Evolutionary conservation across 2,888 invertebrate genomes (phyloP), one percentile per base, ranked within the genome.

Genomic region (Steinernema scapterisci): DNA sequence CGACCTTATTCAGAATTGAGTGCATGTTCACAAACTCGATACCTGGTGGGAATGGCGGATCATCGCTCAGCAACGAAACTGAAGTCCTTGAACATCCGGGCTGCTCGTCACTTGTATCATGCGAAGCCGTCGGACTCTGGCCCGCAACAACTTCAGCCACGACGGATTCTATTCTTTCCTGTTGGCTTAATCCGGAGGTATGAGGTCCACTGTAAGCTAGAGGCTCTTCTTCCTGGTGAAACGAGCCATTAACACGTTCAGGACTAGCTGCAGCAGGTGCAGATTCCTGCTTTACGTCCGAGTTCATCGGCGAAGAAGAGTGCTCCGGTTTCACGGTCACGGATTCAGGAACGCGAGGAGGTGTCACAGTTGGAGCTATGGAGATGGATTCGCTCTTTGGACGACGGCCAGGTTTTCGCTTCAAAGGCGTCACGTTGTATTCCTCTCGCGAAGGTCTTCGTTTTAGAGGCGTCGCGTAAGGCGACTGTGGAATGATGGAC

Each of bases 31-130:
- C 38, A 38, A 3, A 19, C 6, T 5, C 5, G n/a, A 1, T 52
- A 52, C 52, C 52, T 13, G 63, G 63, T n/a, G 63, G 63, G 38
- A 63, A 63, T 7, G 63, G 63, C 1, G 63, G 63, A n/a, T 63
- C 63, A 31, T 63, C 63, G 63, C 63, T 63, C 3, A 63, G 63
- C 27, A 63, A 31, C 1, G 63, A 63, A 25, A 63, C 25, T 9
- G 63, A 63, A 31, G 7, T 63, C 63, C 63, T 63, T 9, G 63
- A 38, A n/a, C 38, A 63, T 25, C 16, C 38, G 6, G 38, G 27
- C 38, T 54, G 54, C 25, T 63, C 63, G 38, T 63, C 63, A 16
- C 63, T 63, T 16, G 63, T 63, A n/a, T 63, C 63, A 16, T 63
- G 63, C 7, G 16, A 31, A 27, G 63, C 27, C 38, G 27, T 25